These are phyloP conservation scores for Elachura formosa DNA, from an alignment of 2,113 vertebrate species.

Conservation along the genomic window DNA sequence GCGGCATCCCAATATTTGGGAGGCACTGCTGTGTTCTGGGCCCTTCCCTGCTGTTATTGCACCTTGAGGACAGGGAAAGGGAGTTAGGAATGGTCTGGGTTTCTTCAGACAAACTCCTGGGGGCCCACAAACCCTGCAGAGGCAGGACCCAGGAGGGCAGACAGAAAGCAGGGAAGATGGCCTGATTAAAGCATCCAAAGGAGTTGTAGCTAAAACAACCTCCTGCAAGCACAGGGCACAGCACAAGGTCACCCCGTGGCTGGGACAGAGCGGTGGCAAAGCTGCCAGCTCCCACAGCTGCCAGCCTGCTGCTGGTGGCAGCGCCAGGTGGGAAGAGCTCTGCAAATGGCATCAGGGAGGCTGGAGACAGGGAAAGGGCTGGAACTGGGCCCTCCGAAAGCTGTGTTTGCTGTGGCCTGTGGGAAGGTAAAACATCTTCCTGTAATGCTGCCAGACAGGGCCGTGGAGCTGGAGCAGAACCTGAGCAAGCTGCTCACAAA, in stretches of 20 bases:
- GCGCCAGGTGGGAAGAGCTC: neutral
- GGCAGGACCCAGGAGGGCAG: neutral
- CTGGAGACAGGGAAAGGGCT: neutral
- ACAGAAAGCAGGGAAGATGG: neutral
- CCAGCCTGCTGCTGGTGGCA: neutral
- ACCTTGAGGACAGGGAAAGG: neutral
- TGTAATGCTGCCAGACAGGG: fast-evolving
- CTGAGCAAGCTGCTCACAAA: neutral
- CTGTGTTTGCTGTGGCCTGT: neutral
- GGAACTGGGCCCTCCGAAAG: neutral
- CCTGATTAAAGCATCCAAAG: fast-evolving
- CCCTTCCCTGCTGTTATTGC: neutral
- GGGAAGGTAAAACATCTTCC: neutral
- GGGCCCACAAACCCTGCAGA: fast-evolving
- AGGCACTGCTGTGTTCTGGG: fast-evolving
- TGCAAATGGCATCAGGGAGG: neutral
- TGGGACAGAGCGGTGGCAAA: neutral
- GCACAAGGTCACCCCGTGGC: neutral
- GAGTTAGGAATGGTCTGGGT: neutral
- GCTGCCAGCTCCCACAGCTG: neutral
- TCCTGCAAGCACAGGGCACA: neutral
- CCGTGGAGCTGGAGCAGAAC: fast-evolving
- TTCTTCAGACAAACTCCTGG: neutral
- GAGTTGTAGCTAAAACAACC: fast-evolving
- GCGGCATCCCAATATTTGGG: fast-evolving